These are phyloP conservation scores for Onychorhynchus coronatus DNA, from an alignment of 2,113 vertebrate species.

Conservation along the genomic window DNA sequence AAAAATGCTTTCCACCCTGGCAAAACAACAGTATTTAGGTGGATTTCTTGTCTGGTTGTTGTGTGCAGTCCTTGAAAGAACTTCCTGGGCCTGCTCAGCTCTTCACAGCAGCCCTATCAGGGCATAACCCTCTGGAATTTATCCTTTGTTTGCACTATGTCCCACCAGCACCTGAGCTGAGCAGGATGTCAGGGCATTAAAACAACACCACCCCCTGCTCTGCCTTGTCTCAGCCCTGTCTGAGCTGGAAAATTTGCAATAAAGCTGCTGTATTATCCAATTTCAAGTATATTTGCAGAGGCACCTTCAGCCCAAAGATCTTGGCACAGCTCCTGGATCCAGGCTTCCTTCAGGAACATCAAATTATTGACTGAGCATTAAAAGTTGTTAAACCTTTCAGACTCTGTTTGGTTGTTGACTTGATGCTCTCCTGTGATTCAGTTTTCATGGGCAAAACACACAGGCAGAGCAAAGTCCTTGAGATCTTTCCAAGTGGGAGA, in stretches of 20 bases:
- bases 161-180: background rate
- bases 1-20: background rate
- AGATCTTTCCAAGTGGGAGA: background rate
- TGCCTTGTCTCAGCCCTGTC: background rate
- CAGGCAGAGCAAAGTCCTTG: background rate
- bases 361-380: background rate
- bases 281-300: background rate
- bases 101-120: background rate
- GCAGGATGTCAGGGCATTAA: background rate
- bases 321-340: background rate
- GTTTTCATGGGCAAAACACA: background rate
- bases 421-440: background rate
- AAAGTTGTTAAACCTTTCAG: slow-evolving; percentile 11
- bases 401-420: background rate
- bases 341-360: background rate
- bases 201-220: background rate
- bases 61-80: background rate
- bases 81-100: background rate
- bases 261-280: background rate
- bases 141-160: background rate
- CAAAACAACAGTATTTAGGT: background rate
- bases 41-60: background rate
- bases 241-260: background rate
- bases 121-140: rapidly evolving
- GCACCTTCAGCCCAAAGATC: background rate